A percentile compares a stretch with the other conserved stretches of the same genome.
Conservation (phyloP, 2,797 vertebrate genomes). For the Xenops minutus region DNA sequence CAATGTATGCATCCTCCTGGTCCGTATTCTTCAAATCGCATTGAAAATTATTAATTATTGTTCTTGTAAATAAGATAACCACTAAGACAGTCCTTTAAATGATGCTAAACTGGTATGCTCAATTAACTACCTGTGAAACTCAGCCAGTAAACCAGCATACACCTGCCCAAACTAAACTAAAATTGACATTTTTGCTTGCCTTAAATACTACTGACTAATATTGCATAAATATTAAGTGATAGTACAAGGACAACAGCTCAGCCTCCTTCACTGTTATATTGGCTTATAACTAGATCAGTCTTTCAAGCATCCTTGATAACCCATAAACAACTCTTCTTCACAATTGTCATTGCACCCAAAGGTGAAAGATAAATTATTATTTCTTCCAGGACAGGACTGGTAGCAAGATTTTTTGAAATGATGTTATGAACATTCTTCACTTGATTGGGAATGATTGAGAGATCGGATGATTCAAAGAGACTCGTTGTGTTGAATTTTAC, state of each 20-base stretch:
- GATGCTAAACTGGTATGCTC: not conserved
- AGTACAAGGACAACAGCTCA: not conserved
- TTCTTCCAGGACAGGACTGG: not conserved
- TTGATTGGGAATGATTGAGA: constrained; percentile 56
- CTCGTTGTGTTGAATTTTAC: constrained; percentile 36
- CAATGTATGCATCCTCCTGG: not conserved
- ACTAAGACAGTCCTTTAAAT: not conserved
- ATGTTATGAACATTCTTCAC: constrained; percentile 29
- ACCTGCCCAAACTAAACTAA: not conserved
- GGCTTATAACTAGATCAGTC: not conserved
- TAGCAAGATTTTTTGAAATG: constrained; percentile 4
- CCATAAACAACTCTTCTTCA: constrained; percentile 21
- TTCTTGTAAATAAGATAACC: not conserved
- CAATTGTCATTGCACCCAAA: constrained; percentile 34
- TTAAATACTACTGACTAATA: not conserved
- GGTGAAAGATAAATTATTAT: constrained; percentile 52
- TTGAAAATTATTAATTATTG: not conserved
- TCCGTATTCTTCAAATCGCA: not conserved
- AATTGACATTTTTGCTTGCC: not conserved
- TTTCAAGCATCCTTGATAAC: constrained; percentile 41
- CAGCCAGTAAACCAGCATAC: not conserved
- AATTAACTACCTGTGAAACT: not conserved
- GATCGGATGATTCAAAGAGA: constrained; percentile 19
- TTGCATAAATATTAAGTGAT: not conserved
- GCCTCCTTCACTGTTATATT: not conserved